Evolutionary conservation across 2,113 vertebrate species (phyloP).

Genomic region (Aix galericulata): DNA sequence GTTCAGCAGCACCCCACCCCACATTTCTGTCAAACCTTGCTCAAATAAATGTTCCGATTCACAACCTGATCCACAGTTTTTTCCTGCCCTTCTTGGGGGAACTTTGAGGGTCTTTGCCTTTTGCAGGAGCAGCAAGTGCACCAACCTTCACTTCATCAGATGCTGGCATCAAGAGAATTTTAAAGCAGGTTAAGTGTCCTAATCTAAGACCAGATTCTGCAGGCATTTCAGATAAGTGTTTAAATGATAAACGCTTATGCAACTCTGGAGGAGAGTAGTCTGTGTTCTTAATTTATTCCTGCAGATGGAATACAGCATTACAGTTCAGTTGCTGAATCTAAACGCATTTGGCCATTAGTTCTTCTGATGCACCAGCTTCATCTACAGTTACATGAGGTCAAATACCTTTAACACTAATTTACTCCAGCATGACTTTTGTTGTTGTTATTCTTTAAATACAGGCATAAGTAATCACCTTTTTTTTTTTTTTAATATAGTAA

Average conservation of each 20-base stretch:
- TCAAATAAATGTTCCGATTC: too few species aligned
- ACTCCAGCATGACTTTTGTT: neutral
- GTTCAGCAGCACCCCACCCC: too few species aligned
- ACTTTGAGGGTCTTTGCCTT: too few species aligned
- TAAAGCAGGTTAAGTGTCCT: too few species aligned
- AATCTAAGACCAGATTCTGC: too few species aligned
- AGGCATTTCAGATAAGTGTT: too few species aligned
- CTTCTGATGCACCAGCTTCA: neutral
- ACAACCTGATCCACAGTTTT: too few species aligned
- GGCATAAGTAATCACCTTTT: neutral
- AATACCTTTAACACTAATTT: neutral
- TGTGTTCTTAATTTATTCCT: neutral
- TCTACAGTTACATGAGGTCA: neutral
- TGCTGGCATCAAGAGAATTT: too few species aligned
- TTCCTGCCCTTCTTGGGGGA: too few species aligned
- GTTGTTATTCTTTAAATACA: neutral
- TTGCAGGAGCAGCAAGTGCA: too few species aligned
- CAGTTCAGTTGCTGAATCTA: neutral
- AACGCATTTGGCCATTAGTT: neutral
- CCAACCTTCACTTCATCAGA: too few species aligned
- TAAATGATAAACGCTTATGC: neutral
- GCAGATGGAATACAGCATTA: neutral
- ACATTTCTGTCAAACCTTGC: too few species aligned
- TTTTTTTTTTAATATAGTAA: neutral
- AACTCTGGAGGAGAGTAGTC: neutral